phyloP scores from a whole-genome alignment of 2,797 vertebrate genomes.

The Myripristis murdjan region DNA sequence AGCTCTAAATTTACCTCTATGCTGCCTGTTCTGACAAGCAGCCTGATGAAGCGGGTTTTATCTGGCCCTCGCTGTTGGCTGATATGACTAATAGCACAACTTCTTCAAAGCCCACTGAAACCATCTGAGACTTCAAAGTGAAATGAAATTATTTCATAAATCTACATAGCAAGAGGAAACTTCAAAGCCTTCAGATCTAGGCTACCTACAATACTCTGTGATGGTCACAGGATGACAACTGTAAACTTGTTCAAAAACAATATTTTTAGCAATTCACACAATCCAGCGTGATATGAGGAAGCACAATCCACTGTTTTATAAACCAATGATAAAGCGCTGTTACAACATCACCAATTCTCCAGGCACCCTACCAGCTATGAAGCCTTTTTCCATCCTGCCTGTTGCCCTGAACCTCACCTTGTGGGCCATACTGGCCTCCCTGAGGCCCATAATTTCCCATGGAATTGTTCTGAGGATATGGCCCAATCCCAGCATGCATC shows the following conservation, averaged over 20 bases:
- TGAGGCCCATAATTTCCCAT: constrained; percentile 96
- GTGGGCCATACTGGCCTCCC: constrained; percentile 95
- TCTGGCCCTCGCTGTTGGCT: constrained; percentile 51
- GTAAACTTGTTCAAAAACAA: constrained; percentile 55
- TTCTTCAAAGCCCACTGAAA: constrained; percentile 75
- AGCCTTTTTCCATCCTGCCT: not conserved
- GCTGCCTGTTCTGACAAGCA: constrained; percentile 63
- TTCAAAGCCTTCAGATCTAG: constrained; percentile 64
- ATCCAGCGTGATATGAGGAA: not conserved
- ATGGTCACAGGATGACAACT: constrained; percentile 39
- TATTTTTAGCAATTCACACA: constrained; percentile 38
- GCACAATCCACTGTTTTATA: not conserved
- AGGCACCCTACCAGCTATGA: not conserved
- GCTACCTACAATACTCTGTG: constrained; percentile 38
- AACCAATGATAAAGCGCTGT: not conserved
- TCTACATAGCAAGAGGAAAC: constrained; percentile 49
- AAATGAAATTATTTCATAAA: constrained; percentile 66
- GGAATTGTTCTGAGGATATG: constrained; percentile 97
- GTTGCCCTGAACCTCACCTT: constrained; percentile 83
- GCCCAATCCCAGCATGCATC: constrained; percentile 96
- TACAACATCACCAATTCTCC: not conserved
- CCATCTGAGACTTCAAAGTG: constrained; percentile 68
- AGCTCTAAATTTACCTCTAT: constrained; percentile 66
- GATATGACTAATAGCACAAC: constrained; percentile 67
- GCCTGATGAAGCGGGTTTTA: constrained; percentile 58